Evolutionary conservation across 1,140 invertebrate genomes (phyloP), one percentile per base, ranked within the genome.

Genomic region (Dendrolimus kikuchii): DNA sequence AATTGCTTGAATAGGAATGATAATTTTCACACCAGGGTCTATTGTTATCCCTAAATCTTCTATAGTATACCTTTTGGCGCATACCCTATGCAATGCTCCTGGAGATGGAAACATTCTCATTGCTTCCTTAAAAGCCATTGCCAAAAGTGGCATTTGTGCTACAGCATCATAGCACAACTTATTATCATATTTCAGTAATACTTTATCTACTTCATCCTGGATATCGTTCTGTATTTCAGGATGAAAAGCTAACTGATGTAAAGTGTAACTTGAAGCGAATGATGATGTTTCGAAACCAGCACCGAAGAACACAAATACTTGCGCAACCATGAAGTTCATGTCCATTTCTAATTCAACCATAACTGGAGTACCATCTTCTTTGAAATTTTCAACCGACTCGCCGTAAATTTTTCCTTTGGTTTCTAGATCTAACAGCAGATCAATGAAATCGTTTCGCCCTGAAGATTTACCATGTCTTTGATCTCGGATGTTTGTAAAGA

Each of bases 141-240:
- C 57, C 61, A 93, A 62, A 55, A 90, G 90, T 0, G 78, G 82
- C 81, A 93, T 88, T 10, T 90, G 87, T 8, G 85, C 73, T 2
- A 92, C 53, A n/a, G 81, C 79, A 8, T 92, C 90, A 62, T 90
- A 92, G 40, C 82, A 90, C 0, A 92, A 57, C 57, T 88, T 61
- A 4, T 86, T 84, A 23, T 87, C 60, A 55, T 90, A 68, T 57
- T 83, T 82, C 6, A 65, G 51, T 0, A 90, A 40, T 23, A 89
- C 83, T 5, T 67, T 45, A 7, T 77, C 62, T 4, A 90, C 81
- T 71, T 91, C 89, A 6, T 77, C 50, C 8, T 89, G 70, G 8
- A 86, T 54, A 52, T 86, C 88, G 2, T 71, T 47, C 56, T 91
- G 89, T 4, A 89, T 64, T 8, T 88, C 77, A 0, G 68, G 75